A percentile compares a stretch with the other conserved stretches of the same genome.
These are phyloP conservation scores for Ovis canadensis DNA, from an alignment of 2,113 vertebrate genomes.

Conservation along the genomic window DNA sequence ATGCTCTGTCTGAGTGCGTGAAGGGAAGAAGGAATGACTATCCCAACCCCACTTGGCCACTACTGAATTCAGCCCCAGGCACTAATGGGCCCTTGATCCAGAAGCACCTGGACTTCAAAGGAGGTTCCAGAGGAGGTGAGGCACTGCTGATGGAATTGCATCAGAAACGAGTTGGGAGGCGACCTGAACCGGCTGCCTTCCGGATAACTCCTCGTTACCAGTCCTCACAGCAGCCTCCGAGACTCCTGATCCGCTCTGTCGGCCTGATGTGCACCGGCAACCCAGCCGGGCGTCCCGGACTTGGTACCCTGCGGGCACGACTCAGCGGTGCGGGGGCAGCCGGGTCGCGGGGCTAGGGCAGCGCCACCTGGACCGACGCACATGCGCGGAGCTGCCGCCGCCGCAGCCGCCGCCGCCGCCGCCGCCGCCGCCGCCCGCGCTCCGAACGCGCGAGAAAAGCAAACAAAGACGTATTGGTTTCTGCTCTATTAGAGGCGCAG, in stretches of 20 bases:
- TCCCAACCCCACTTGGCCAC: not conserved
- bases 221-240: not conserved
- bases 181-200: not conserved
- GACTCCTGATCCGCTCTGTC: not conserved
- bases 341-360: not conserved
- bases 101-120: not conserved
- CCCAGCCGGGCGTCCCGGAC: not conserved
- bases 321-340: not conserved
- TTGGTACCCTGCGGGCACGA: not conserved
- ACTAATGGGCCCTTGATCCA: not conserved
- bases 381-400: conserved; percentile 30
- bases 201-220: not conserved
- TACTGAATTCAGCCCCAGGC: not conserved
- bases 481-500: conserved; percentile 66
- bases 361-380: not conserved
- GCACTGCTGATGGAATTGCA: not conserved
- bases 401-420: not conserved
- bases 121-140: not conserved
- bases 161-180: not conserved
- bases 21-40: not conserved
- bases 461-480: conserved; percentile 69
- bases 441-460: conserved; percentile 53
- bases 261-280: not conserved
- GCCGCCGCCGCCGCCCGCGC: not conserved
- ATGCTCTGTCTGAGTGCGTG: not conserved